Evolutionary conservation across 2,888 invertebrate genomes (phyloP), one percentile per base, ranked within the genome.

Genomic region (Cancer borealis): DNA sequence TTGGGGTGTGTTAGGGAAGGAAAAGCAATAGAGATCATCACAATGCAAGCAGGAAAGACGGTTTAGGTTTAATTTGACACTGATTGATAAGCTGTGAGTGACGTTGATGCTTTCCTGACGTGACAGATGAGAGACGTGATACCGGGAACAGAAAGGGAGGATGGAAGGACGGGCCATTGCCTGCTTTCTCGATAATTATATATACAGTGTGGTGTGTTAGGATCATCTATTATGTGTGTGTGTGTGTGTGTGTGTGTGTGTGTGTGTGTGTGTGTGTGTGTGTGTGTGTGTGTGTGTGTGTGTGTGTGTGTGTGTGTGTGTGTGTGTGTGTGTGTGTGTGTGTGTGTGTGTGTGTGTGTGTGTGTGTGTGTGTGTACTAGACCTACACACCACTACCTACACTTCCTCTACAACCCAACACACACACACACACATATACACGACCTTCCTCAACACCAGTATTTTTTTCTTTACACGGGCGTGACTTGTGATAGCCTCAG

Each of bases 231-330:
- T 26, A n/a, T 73, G 73, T 26, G 73, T 73, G 73, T 26, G 8
- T 73, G 26, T n/a, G 73, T 26, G 73, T n/a, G 26, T n/a, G 73
- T 73, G 73, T 73, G 73, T 73, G 73, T 73, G 73, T 73, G 73
- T 73, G 73, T 73, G 73, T 66, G 66, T 66, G 66, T 66, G 66
- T 3, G 3, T 54, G 54, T 54, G 54, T 54, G 3, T 54, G 54
- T 54, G 54, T 54, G 54, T 54, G 54, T 54, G 3, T 54, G 3
- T 54, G 54, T 54, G 54, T 54, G 3, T 54, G 54, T 54, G 54
- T 54, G 54, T 54, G 10, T 14, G 54, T 14, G 3, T 54, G 54
- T 54, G 54, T 54, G 3, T 54, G 54, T 54, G 54, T 54, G 54
- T 54, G 54, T 54, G 3, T 54, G 3, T 54, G 54, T 54, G 54